Evolutionary conservation across 2,888 invertebrate species (phyloP).

Genomic region (Orthosia cruda): DNA sequence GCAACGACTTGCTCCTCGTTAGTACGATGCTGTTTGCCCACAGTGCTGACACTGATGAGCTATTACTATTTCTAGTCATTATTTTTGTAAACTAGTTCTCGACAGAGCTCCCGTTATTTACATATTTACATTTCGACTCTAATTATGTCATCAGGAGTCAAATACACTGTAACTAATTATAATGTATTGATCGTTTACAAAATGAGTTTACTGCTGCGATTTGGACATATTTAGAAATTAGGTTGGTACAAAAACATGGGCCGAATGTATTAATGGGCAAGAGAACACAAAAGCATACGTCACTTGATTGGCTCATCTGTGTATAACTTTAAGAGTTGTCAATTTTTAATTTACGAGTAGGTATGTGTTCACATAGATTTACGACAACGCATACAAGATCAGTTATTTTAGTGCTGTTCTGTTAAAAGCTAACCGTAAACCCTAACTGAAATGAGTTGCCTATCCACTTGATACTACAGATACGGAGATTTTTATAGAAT

Average conservation of each 20-base stretch:
- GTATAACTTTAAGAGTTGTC: too few relatives aligned
- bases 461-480: too few relatives aligned
- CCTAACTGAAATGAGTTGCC: too few relatives aligned
- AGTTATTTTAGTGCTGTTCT: too few relatives aligned
- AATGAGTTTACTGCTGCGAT: not conserved
- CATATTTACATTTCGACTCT: slow-evolving; percentile 38
- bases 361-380: too few relatives aligned
- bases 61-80: not conserved
- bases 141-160: slow-evolving; percentile 42
- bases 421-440: too few relatives aligned
- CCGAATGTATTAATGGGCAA: too few relatives aligned
- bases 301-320: too few relatives aligned
- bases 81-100: slow-evolving; percentile 41
- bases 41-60: not conserved
- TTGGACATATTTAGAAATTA: not conserved
- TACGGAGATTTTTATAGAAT: too few relatives aligned
- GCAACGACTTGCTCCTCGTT: slow-evolving; percentile 5
- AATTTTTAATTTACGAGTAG: too few relatives aligned
- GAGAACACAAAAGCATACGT: too few relatives aligned
- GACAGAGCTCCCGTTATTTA: slow-evolving; percentile 37
- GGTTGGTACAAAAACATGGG: not conserved
- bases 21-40: slow-evolving; percentile 22
- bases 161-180: slow-evolving; percentile 35
- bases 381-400: too few relatives aligned
- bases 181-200: slow-evolving; percentile 9